A percentile compares a stretch with the other conserved stretches of the same genome.
These are phyloP conservation scores for Sericinus montela DNA, from an alignment of 2,888 invertebrate genomes.

Conservation along the genomic window DNA sequence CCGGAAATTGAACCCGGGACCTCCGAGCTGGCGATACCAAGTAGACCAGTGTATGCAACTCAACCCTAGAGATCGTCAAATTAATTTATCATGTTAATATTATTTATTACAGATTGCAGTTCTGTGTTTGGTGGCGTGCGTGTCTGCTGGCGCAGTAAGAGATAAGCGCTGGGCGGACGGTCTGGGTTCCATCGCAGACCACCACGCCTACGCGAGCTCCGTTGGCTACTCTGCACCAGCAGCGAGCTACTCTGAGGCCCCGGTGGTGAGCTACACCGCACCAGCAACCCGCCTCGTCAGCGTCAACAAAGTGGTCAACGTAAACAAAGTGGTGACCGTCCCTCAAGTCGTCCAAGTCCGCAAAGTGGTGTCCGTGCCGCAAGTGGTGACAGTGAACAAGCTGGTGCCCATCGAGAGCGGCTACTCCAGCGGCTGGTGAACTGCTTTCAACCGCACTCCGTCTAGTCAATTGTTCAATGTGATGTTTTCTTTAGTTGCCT, in stretches of 20 bases:
- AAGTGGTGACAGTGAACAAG: constrained; percentile 50
- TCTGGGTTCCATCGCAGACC: constrained; percentile 33
- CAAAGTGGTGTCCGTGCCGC: constrained; percentile 46
- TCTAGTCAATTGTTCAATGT: constrained; percentile 1
- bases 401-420: constrained; percentile 38
- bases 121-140: constrained; percentile 33
- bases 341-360: constrained; percentile 43
- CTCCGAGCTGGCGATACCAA: no score
- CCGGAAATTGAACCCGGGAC: no score
- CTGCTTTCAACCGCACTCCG: not conserved
- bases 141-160: constrained; percentile 33
- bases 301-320: constrained; percentile 45
- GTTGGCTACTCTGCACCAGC: constrained; percentile 17
- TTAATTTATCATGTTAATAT: no score
- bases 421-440: constrained; percentile 29
- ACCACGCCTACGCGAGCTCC: constrained; percentile 19
- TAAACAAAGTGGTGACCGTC: constrained; percentile 36
- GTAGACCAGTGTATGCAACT: no score
- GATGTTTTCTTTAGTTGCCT: constrained; percentile 7
- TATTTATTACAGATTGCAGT: constrained; percentile 23
- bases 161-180: no score
- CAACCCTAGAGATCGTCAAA: no score
- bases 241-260: constrained; percentile 20
- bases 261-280: constrained; percentile 7
- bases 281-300: constrained; percentile 31